Base-by-base conservation (phyloP, 2,888 invertebrate species). In the Drosophila rubida region DNA sequence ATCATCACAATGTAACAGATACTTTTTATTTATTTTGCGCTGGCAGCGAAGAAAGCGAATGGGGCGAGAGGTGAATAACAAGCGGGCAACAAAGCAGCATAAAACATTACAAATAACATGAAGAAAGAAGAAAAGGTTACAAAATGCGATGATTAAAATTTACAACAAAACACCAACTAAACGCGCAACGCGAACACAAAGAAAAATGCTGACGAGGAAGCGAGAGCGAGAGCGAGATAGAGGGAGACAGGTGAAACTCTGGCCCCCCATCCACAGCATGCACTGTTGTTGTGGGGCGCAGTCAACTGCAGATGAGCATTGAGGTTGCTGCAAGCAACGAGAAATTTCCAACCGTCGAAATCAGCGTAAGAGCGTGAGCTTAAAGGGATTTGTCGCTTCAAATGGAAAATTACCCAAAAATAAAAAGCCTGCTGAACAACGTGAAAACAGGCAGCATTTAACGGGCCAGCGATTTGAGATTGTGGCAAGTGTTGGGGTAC, bases 221-320 rank as follows among this genome's bases (percentile, higher is more conserved):
- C 22, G 30, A 39, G 27, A 27, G 25, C 2, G 25, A 25, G 9
- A 27, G 27, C 8, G 27, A 11, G 3, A n/a, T 4, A 32, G 32
- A 32, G n/a, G 11, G 32, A 32, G 41, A 35, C 16, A 48, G 51
- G 23, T 32, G 44, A 45, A 48, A 35, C 35, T 51, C 51, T 51
- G 61, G 61, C 42, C 30, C 42, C 30, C 14, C 63, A 42, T 14
- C 57, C 25, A 11, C 59, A 51, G 19, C 49, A 23, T 35, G 4
- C 13, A 16, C 22, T 30, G 30, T 30, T 6, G 13, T 37, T 37
- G 35, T 62, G 78, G 19, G 61, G 46, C 41, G 68, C 85, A 83
- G 66, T 81, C 79, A 82, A 87, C 77, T 84, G 79, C 82, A 84
- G 75, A 87, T 82, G 78, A 81, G 55, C 86, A 85, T 85, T 78